These are phyloP conservation scores for Coptodon bakossiorum DNA, from an alignment of 2,113 vertebrate species.

Conservation along the genomic window DNA sequence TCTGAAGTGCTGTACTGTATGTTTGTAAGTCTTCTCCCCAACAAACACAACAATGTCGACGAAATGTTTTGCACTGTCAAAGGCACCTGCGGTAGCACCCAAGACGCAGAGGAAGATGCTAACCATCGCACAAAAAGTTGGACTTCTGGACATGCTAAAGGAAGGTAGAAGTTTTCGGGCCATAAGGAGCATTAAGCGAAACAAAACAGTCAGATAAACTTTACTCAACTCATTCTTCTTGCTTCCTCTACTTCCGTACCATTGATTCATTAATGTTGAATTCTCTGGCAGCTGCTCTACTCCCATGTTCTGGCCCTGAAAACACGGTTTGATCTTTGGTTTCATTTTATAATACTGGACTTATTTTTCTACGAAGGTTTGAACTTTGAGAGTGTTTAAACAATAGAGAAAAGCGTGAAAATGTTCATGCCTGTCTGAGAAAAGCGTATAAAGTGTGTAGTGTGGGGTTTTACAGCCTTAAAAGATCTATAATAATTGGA, in stretches of 20 bases:
- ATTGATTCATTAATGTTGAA: fast-evolving
- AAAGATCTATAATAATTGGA: neutral
- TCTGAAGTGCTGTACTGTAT: no score
- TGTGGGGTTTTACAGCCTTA: neutral
- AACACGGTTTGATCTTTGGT: neutral
- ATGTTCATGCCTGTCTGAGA: fast-evolving
- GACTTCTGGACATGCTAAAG: neutral
- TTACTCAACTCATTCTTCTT: neutral
- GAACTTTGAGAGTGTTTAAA: neutral
- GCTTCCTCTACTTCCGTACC: fast-evolving
- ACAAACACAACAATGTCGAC: no score
- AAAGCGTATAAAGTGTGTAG: fast-evolving
- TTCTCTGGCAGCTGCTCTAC: neutral
- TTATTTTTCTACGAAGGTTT: neutral
- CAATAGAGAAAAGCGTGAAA: neutral
- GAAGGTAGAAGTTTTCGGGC: fast-evolving
- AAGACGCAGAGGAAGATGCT: neutral
- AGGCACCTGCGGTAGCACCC: no score
- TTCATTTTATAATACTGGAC: neutral
- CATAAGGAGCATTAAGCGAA: neutral
- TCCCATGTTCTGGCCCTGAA: neutral
- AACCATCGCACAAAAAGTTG: neutral
- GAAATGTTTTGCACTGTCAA: no score
- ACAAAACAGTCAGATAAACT: neutral
- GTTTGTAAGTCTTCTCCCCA: no score